Base-by-base conservation (phyloP, 2,113 vertebrate species). In the Typhlomys cinereus region DNA sequence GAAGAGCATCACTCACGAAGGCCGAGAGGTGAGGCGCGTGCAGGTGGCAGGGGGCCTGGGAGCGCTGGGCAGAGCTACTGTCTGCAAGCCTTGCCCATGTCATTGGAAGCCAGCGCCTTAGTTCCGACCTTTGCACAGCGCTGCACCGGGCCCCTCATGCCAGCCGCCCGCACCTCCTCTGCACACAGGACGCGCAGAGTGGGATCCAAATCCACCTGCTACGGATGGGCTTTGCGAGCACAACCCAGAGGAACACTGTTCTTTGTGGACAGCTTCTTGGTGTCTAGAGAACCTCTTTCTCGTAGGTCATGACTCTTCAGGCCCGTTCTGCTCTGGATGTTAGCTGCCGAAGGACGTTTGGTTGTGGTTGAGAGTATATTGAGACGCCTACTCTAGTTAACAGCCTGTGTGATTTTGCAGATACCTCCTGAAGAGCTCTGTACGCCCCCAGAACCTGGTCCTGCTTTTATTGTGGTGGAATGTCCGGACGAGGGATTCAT, bases 401-500 rank as follows among this genome's bases (percentile, higher is more conserved):
- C 8, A 1, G 31, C 36, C 29, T 71, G 4, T 69, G 64, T 84
- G 73, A 52, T 83, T 64, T 93, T 96, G 34, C 97, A 99, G 99
- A 99, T 99, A 89, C 93, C 94, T 0, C 98, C 99, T 1, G 99
- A 99, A 92, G 99, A 99, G 92, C 98, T 99, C 1, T 99, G 99
- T 17, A 99, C 99, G 0, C 99, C 99, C 4, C 44, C 98, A 2
- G 98, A 99, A 29, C 99, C 99, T 0, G 99, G 99, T 2, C 97
- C 98, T 0, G 98, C 97, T n/a, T 99, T 99, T 59, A 70, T 99
- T 0, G 97, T 99, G 11, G 93, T 99, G 1, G 99, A 99, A 85
- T 99, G 99, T 97, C 99, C 99, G 0, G 98, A 99, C 0, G 94
- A 99, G 87, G 98, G 98, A 39, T 99, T 99, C 70, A 92, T 99